Evolutionary conservation across 2,113 vertebrate species (phyloP).

Genomic region (Nerophis lumbriciformis): DNA sequence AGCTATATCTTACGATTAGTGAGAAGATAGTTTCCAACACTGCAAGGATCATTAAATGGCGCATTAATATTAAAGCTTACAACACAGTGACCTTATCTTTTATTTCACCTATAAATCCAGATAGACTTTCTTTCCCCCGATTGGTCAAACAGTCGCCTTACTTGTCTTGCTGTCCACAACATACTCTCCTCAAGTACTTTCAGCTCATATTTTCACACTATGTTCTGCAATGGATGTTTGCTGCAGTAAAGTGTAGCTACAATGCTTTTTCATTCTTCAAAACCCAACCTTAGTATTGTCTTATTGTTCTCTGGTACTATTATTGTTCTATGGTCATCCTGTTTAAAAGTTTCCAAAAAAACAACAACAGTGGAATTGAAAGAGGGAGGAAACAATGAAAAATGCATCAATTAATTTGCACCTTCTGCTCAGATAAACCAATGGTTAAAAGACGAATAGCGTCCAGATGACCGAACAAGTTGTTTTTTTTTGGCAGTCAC

Average conservation of each 20-base stretch:
- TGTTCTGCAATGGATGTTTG: conserved; percentile 12
- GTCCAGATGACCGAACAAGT: too few species aligned
- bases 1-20: conserved; percentile 40
- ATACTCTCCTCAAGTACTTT: conserved; percentile 27
- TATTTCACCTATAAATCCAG: conserved; percentile 65
- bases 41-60: conserved; percentile 56
- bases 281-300: conserved; percentile 10
- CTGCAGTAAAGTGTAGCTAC: background rate
- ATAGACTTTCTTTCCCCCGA: conserved; percentile 40
- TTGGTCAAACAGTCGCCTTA: conserved; percentile 45
- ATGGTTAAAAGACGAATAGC: too few species aligned
- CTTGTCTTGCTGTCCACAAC: conserved; percentile 20
- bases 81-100: conserved; percentile 70
- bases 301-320: background rate
- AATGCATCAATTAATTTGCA: too few species aligned
- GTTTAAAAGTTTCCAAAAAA: background rate
- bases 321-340: background rate
- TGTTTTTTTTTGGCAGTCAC: too few species aligned
- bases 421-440: too few species aligned
- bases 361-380: background rate
- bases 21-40: conserved; percentile 50
- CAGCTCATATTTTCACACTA: conserved; percentile 24
- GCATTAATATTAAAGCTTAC: conserved; percentile 69
- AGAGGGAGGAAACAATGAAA: background rate
- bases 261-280: conserved; percentile 4